These are phyloP conservation scores for Leucosticte australis DNA, from an alignment of 2,113 vertebrate genomes.

Conservation along the genomic window DNA sequence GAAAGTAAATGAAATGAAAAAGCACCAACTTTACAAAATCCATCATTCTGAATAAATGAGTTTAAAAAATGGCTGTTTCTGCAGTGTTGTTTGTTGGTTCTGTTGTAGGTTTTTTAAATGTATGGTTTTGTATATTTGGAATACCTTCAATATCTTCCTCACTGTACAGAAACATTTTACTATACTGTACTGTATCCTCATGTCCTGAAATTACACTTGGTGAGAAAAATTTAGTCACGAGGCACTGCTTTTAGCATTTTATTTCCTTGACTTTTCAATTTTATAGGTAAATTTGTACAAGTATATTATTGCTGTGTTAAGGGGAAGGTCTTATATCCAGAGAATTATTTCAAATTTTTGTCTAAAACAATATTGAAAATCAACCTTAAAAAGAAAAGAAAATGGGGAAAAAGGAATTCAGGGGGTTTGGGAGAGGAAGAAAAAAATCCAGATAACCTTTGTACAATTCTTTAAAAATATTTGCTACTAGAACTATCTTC, in stretches of 20 bases:
- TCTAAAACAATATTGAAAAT: neutral
- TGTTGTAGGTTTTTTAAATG: neutral
- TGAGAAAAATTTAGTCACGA: neutral
- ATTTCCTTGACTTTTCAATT: neutral
- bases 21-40: neutral
- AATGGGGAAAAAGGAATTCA: neutral
- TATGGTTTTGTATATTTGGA: neutral
- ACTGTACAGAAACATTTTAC: neutral
- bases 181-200: neutral
- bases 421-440: fast-evolving
- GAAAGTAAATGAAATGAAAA: neutral
- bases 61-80: neutral
- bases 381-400: neutral
- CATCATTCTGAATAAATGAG: neutral
- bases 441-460: neutral
- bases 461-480: neutral
- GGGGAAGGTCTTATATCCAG: neutral
- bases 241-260: neutral
- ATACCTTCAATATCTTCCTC: neutral
- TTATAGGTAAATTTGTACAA: neutral
- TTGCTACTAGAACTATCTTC: neutral
- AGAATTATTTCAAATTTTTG: neutral
- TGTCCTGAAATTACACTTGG: neutral
- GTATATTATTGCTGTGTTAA: neutral
- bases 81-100: neutral